Conservation (phyloP, 2,888 invertebrate genomes). For the Aspidiotus destructor region DNA sequence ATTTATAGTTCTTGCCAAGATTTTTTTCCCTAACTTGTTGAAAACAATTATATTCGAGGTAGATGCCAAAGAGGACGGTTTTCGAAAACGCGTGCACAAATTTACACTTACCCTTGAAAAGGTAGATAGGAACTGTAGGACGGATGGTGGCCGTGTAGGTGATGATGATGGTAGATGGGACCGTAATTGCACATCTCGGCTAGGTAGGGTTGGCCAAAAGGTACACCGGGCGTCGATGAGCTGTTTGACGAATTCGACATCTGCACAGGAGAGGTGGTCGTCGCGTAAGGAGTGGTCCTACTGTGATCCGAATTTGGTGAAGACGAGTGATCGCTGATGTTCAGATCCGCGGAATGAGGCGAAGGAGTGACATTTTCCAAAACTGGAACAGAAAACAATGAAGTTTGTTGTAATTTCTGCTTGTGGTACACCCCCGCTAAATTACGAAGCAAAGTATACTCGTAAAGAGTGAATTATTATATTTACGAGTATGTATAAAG, state of each 20-base stretch:
- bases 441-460: slow-evolving; percentile 1
- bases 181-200: slow-evolving; percentile 58
- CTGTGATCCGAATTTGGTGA: slow-evolving; percentile 33
- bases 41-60: no score
- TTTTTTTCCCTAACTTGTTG: no score
- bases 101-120: slow-evolving; percentile 34
- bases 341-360: slow-evolving; percentile 30
- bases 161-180: slow-evolving; percentile 51
- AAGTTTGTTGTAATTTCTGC: neutral
- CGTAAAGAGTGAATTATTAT: no score
- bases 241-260: slow-evolving; percentile 39
- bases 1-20: no score
- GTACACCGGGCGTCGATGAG: slow-evolving; percentile 41
- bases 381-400: slow-evolving; percentile 5
- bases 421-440: neutral
- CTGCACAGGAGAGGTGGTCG: slow-evolving; percentile 41
- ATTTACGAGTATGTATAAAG: no score
- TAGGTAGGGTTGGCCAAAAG: slow-evolving; percentile 53
- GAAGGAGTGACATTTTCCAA: slow-evolving; percentile 19
- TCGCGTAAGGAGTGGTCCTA: slow-evolving; percentile 17
- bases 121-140: slow-evolving; percentile 33
- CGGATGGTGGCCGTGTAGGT: slow-evolving; percentile 28
- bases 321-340: slow-evolving; percentile 33
- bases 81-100: neutral
- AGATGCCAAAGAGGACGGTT: neutral